phyloP scores from a whole-genome alignment of 2,797 vertebrate genomes.

The Oreochromis grahami region DNA sequence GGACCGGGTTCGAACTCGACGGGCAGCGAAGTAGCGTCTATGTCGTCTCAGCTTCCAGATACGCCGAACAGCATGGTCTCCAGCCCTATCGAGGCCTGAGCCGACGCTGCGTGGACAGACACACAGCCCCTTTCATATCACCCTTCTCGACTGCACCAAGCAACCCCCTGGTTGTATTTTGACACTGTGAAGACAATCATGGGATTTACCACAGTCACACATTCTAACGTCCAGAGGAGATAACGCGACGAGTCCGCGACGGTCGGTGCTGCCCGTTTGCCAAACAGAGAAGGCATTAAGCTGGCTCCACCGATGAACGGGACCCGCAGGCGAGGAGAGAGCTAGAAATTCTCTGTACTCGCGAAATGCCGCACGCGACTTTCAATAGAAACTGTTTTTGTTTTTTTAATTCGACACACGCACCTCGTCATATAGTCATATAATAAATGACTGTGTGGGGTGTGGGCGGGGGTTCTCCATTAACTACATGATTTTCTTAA shows the following conservation, averaged over 20 bases:
- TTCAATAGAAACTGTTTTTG: constrained; percentile 71
- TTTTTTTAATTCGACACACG: not conserved
- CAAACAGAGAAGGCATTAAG: constrained; percentile 67
- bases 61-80: constrained; percentile 99
- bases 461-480: constrained; percentile 64
- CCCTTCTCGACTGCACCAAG: constrained; percentile 73
- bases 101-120: constrained; percentile 80
- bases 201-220: constrained; percentile 77
- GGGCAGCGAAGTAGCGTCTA: constrained; percentile 97
- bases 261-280: constrained; percentile 82
- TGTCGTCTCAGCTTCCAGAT: constrained; percentile 98
- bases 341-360: constrained; percentile 66
- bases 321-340: constrained; percentile 65
- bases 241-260: constrained; percentile 52
- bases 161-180: constrained; percentile 84
- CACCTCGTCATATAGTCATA: constrained; percentile 17
- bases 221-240: constrained; percentile 55
- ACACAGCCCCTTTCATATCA: constrained; percentile 26
- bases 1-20: constrained; percentile 97
- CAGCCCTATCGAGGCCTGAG: constrained; percentile 97
- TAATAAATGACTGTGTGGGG: constrained; percentile 46
- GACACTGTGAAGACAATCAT: constrained; percentile 99
- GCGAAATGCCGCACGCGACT: constrained; percentile 74
- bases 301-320: constrained; percentile 58
- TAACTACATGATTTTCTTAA: constrained; percentile 78